Evolutionary conservation across 1,140 invertebrate genomes (phyloP).

Genomic region (Adoxophyes honmai): DNA sequence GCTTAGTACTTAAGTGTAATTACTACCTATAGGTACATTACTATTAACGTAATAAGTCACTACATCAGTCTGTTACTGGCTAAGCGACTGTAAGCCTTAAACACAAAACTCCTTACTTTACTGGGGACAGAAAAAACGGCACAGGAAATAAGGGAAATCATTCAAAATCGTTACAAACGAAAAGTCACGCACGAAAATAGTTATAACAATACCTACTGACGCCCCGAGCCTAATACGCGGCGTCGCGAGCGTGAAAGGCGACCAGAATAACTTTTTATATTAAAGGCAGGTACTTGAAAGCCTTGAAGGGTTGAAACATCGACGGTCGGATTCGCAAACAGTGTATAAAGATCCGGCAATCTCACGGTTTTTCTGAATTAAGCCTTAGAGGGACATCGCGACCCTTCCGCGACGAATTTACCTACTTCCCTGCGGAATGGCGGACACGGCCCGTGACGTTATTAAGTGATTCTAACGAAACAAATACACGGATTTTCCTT

Average conservation of each 20-base stretch:
- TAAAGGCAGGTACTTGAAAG: slow-evolving; percentile 34
- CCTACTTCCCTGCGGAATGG: slow-evolving; percentile 27
- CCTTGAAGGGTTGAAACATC: slow-evolving; percentile 58
- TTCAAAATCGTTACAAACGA: neutral
- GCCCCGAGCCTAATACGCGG: neutral
- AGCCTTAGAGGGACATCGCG: slow-evolving; percentile 56
- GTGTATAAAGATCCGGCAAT: slow-evolving; percentile 62
- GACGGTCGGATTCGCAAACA: slow-evolving; percentile 60
- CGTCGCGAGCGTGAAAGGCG: neutral
- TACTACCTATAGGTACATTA: no score
- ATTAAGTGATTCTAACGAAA: slow-evolving; percentile 57
- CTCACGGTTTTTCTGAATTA: slow-evolving; percentile 64
- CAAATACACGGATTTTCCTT: slow-evolving; percentile 49
- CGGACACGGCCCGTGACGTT: slow-evolving; percentile 30
- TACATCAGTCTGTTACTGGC: no score
- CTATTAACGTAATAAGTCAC: no score
- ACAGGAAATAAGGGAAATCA: neutral
- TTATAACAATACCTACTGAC: neutral
- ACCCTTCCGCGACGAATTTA: slow-evolving; percentile 45
- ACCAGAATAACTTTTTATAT: slow-evolving; percentile 58
- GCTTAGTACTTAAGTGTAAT: no score
- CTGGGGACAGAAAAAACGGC: no score
- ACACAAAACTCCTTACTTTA: no score
- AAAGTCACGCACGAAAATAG: neutral
- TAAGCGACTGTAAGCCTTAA: no score